phyloP scores from a whole-genome alignment of 1,140 invertebrate genomes.

The Cephus cinctus region DNA sequence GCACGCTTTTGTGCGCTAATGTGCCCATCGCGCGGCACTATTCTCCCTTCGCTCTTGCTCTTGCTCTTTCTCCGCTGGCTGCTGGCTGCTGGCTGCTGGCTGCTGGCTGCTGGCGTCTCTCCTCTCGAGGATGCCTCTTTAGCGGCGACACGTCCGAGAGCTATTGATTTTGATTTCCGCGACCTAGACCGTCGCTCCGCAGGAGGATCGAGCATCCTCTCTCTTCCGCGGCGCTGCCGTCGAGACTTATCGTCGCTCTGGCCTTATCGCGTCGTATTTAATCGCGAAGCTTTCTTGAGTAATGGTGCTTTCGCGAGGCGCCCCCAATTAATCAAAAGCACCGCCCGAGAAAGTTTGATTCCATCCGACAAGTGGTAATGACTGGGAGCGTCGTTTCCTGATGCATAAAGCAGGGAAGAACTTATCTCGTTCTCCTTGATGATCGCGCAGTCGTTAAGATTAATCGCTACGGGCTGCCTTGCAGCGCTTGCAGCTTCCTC shows the following conservation, averaged over 20 bases:
- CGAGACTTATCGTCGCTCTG: constrained; percentile 19
- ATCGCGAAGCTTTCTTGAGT: no score
- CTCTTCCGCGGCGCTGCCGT: constrained; percentile 9
- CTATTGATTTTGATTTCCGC: not conserved
- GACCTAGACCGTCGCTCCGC: no score
- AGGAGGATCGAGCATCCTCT: no score
- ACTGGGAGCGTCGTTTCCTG: constrained; percentile 5
- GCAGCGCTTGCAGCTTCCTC: no score
- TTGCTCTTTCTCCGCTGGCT: no score
- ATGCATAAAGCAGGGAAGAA: constrained; percentile 2
- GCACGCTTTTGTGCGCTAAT: not conserved
- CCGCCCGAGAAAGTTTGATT: constrained; percentile 3
- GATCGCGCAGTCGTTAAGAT: not conserved
- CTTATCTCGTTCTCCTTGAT: constrained; percentile 7
- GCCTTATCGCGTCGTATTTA: no score
- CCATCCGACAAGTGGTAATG: constrained; percentile 7
- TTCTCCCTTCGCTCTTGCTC: no score
- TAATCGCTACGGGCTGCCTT: constrained; percentile 1
- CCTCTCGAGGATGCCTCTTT: not conserved
- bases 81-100: no score
- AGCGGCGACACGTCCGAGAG: not conserved
- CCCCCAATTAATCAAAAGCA: constrained; percentile 6
- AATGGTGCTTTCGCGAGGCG: constrained; percentile 1
- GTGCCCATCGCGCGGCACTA: not conserved
- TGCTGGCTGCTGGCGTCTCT: no score